These are phyloP conservation scores for Cossypha caffra DNA, from an alignment of 2,797 vertebrate species.

Conservation along the genomic window DNA sequence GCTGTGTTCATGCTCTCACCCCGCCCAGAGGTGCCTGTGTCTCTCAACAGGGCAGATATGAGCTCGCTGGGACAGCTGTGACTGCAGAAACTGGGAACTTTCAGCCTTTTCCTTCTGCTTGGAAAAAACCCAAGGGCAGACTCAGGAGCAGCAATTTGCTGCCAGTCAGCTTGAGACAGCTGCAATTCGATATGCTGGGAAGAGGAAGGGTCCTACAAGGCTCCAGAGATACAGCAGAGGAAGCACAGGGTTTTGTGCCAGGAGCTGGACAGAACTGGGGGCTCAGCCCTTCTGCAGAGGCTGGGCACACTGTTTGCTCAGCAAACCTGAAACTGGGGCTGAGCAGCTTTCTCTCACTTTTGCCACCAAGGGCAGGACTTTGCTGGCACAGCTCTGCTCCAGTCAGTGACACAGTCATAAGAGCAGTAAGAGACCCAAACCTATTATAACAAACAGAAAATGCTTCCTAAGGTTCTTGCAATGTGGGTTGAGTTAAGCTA, in stretches of 20 bases:
- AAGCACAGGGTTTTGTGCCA: neutral
- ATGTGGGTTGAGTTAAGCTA: constrained; percentile 13
- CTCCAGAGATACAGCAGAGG: neutral
- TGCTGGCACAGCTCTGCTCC: neutral
- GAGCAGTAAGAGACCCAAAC: neutral
- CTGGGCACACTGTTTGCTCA: neutral
- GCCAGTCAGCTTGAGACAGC: neutral
- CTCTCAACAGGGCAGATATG: constrained; percentile 53
- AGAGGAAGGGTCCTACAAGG: neutral
- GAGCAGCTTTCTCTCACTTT: neutral
- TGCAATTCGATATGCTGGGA: neutral
- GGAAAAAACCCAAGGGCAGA: neutral
- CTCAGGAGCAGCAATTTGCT: neutral
- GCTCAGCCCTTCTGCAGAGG: neutral
- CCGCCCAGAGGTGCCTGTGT: neutral
- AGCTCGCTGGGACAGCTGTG: neutral
- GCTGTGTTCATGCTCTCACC: neutral
- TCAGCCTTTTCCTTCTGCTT: neutral
- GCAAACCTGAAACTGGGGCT: neutral
- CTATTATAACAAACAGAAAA: neutral
- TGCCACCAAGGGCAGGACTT: neutral
- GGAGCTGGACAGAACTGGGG: neutral
- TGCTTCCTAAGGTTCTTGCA: neutral
- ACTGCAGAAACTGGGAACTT: neutral
- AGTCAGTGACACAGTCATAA: neutral